Base-by-base conservation (phyloP, 2,797 vertebrate species). In the Thamnophis elegans region DNA sequence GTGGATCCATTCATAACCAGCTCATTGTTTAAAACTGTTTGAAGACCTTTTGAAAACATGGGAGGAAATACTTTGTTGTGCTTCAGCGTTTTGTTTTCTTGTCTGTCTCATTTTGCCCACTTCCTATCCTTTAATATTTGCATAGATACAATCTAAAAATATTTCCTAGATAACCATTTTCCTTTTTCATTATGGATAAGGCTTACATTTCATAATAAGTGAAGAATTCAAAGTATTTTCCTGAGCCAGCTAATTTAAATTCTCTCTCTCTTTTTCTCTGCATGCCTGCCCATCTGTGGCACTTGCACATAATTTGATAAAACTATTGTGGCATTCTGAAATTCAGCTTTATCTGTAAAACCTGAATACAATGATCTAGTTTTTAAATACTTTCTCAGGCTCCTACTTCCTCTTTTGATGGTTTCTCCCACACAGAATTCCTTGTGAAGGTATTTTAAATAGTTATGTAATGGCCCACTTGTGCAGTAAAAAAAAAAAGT, bases 381-480 rank as follows among this genome's bases (percentile, higher is more conserved):
- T 88, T 12, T 82, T 82, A 13, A 82, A 91, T 90, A 56, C 73
- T 68, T 91, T 91, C 59, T 95, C 78, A 47, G 47, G 73, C 73
- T 82, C 42, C 78, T 82, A 25, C 58, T 93, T 87, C 92, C 92
- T 92, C 32, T 93, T 85, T 93, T 92, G 54, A 58, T 93, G 87
- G 36, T 16, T 85, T 95, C 28, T 22, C 82, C 91, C 92, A 91
- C 91, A 92, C 93, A 94, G 94, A 95, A 93, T 7, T 94, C 89
- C 95, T 94, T 95, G 95, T 95, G 94, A 95, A 97, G 95, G 95
- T 96, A 96, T 94, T 97, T 96, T 96, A 95, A 92, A 94, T 94
- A 91, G 95, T 98, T 98, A 97, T 96, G 97, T 96, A 97, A 97
- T 95, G 95, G 82, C 91, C 94, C 78, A 60, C 96, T 94, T 89